A percentile compares a stretch with the other conserved stretches of the same genome.
Conservation (phyloP, 2,888 invertebrate species). For the Luperina testacea region DNA sequence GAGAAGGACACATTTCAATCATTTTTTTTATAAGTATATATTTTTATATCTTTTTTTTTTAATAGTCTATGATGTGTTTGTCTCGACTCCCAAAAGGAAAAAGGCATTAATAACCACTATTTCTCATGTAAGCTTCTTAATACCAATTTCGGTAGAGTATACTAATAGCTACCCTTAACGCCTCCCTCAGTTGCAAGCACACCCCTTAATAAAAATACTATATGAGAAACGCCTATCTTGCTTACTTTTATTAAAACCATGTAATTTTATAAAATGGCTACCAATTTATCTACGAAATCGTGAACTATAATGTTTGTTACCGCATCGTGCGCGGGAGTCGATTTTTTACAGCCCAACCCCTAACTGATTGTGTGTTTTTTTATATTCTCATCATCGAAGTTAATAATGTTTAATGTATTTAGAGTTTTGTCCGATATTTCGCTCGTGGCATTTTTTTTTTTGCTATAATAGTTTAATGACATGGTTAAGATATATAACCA, state of each 20-base stretch:
- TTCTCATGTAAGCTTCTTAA: conserved; percentile 28
- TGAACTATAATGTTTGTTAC: conserved; percentile 65
- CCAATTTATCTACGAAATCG: conserved; percentile 81
- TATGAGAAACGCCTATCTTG: conserved; percentile 84
- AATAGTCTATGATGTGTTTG: not conserved
- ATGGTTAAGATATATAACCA: conserved; percentile 11
- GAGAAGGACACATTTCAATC: not conserved
- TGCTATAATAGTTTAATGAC: conserved; percentile 48
- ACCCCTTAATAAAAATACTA: conserved; percentile 77
- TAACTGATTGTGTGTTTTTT: conserved; percentile 61
- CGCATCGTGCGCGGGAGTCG: conserved; percentile 63
- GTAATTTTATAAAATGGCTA: conserved; percentile 84
- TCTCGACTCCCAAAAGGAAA: not conserved
- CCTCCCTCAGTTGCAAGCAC: conserved; percentile 76
- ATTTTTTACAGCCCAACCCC: conserved; percentile 64
- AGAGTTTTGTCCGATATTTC: conserved; percentile 37
- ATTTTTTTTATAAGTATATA: no score
- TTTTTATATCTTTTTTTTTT: not conserved
- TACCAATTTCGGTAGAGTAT: conserved; percentile 54
- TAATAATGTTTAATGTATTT: conserved; percentile 52
- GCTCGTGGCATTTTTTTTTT: conserved; percentile 57
- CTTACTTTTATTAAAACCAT: conserved; percentile 78
- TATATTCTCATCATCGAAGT: conserved; percentile 51
- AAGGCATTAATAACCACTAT: not conserved
- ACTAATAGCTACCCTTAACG: conserved; percentile 75